Evolutionary conservation across 2,113 vertebrate species (phyloP).

Genomic region (Sphaerodactylus townsendi): DNA sequence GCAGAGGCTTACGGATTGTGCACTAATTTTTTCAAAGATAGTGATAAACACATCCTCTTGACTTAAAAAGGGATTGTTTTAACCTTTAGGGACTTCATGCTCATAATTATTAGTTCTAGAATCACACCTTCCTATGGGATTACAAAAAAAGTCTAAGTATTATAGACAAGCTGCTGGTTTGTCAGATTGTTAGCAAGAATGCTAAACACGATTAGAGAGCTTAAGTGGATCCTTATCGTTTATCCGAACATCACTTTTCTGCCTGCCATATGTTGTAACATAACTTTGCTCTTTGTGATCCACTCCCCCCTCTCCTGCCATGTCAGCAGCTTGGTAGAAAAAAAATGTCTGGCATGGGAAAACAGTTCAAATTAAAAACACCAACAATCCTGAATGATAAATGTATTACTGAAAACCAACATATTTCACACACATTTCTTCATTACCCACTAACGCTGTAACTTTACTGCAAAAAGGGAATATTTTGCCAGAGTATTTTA

Average conservation of each 20-base stretch:
- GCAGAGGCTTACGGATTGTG: too few species aligned
- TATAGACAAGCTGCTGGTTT: background rate
- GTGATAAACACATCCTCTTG: too few species aligned
- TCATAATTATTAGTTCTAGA: background rate
- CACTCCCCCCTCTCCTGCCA: too few species aligned
- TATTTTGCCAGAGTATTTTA: background rate
- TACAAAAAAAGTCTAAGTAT: background rate
- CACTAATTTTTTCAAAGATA: too few species aligned
- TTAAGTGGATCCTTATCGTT: background rate
- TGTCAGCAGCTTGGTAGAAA: too few species aligned
- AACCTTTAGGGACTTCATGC: too few species aligned
- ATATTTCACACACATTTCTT: slow-evolving; percentile 35
- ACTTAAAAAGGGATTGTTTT: too few species aligned
- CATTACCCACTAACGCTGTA: background rate
- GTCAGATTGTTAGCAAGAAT: background rate
- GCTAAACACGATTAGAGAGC: background rate
- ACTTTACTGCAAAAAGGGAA: background rate
- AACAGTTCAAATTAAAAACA: too few species aligned
- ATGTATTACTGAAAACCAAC: slow-evolving; percentile 26
- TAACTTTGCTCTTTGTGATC: background rate
- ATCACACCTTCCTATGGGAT: background rate
- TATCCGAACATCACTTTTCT: background rate
- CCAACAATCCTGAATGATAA: background rate
- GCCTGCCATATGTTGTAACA: too few species aligned
- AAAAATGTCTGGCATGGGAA: too few species aligned